Evolutionary conservation across 2,797 vertebrate species (phyloP).

Genomic region (Hyperoplus immaculatus): DNA sequence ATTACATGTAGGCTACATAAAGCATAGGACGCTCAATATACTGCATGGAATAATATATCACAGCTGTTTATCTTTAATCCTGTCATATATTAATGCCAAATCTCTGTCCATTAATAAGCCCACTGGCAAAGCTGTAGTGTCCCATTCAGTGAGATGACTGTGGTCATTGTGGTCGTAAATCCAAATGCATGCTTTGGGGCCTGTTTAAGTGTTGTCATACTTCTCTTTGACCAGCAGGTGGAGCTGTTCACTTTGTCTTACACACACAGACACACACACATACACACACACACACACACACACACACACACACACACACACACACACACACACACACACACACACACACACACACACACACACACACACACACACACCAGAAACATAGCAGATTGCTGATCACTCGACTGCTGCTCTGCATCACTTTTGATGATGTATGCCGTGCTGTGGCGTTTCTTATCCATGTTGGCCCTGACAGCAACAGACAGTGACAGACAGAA

Average conservation of each 20-base stretch:
- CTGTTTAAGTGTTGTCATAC: slow-evolving; percentile 26
- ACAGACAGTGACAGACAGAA: slow-evolving; percentile 76
- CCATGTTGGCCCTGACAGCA: slow-evolving; percentile 70
- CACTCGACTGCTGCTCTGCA: slow-evolving; percentile 41
- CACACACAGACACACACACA: not conserved
- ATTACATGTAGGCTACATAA: slow-evolving; percentile 7
- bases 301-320: not conserved
- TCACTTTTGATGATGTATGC: slow-evolving; percentile 69
- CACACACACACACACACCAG: not conserved
- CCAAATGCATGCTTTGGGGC: slow-evolving; percentile 8
- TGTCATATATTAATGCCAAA: not conserved
- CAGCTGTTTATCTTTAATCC: slow-evolving; percentile 48
- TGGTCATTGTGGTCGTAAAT: slow-evolving; percentile 49
- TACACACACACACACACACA: not conserved
- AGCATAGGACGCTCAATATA: slow-evolving; percentile 30
- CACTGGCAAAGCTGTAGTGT: slow-evolving; percentile 29
- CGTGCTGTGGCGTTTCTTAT: slow-evolving; percentile 48
- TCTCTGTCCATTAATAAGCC: slow-evolving; percentile 53
- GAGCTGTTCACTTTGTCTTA: slow-evolving; percentile 78
- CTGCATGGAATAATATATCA: slow-evolving; percentile 34
- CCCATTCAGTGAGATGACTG: slow-evolving; percentile 42
- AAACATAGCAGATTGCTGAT: slow-evolving; percentile 50
- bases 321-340: not conserved
- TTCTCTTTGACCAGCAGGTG: slow-evolving; percentile 69
- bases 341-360: not conserved